Conservation (phyloP, 2,797 vertebrate genomes). For the Heliangelus exortis region DNA sequence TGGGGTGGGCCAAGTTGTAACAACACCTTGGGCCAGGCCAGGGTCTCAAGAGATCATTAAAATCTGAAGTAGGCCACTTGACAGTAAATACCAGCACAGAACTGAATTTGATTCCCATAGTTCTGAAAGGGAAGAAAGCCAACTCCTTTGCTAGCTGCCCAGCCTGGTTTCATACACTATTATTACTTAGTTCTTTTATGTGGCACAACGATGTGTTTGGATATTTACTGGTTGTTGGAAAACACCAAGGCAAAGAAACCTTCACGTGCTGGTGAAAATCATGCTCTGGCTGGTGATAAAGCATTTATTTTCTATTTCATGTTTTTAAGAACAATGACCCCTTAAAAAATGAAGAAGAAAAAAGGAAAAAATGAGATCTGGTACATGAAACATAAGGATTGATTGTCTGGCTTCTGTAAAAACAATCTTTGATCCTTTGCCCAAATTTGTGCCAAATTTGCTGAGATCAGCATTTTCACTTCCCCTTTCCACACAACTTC, state of each 20-base stretch:
- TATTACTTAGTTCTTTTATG: conserved; percentile 38
- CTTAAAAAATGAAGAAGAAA: neutral
- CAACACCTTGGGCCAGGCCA: conserved; percentile 45
- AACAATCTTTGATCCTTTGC: neutral
- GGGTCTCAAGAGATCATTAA: conserved; percentile 58
- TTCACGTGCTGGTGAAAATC: neutral
- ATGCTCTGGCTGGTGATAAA: neutral
- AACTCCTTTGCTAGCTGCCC: conserved; percentile 11
- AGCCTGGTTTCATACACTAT: neutral
- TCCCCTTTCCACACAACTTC: neutral
- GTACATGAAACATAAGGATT: conserved; percentile 7
- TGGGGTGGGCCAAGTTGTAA: conserved; percentile 8
- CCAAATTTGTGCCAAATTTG: neutral
- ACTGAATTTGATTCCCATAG: conserved; percentile 15
- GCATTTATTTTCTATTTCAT: neutral
- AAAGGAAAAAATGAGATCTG: neutral
- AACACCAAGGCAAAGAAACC: conserved; percentile 12
- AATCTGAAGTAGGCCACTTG: conserved; percentile 42
- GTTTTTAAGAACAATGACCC: neutral
- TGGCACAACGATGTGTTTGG: neutral
- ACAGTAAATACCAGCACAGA: conserved; percentile 21
- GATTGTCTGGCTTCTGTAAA: conserved; percentile 12
- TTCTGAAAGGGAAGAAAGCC: conserved; percentile 25
- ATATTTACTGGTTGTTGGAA: conserved; percentile 41
- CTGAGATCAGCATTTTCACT: neutral